Evolutionary conservation across 1,140 invertebrate species (phyloP).

Genomic region (Lethrus apterus): DNA sequence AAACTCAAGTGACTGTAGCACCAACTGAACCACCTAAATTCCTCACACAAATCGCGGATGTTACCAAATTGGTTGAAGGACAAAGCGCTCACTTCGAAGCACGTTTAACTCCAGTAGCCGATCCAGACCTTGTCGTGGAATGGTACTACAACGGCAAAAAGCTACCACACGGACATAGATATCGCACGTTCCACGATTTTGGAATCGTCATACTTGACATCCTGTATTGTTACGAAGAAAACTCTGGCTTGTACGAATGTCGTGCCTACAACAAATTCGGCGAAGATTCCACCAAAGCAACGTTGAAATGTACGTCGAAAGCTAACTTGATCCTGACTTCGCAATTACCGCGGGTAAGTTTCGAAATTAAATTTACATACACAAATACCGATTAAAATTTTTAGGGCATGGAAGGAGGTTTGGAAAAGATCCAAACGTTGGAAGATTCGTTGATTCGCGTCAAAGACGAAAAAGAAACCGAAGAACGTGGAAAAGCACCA

Average conservation of each 20-base stretch:
- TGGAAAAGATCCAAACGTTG: conserved; percentile 86
- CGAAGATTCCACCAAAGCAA: conserved; percentile 79
- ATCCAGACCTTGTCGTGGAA: conserved; percentile 88
- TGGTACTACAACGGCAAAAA: conserved; percentile 94
- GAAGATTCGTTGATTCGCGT: conserved; percentile 77
- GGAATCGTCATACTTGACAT: conserved; percentile 95
- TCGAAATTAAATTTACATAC: conserved; percentile 1
- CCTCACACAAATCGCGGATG: conserved; percentile 76
- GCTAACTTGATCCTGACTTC: conserved; percentile 89
- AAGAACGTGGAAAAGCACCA: conserved; percentile 73
- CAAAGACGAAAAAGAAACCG: conserved; percentile 60
- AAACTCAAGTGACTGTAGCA: conserved; percentile 53
- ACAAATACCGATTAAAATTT: conserved; percentile 26
- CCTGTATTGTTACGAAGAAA: conserved; percentile 93
- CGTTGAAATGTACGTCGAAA: conserved; percentile 80
- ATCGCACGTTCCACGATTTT: conserved; percentile 95
- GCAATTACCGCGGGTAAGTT: conserved; percentile 75
- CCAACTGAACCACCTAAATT: conserved; percentile 81
- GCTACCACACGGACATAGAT: conserved; percentile 85
- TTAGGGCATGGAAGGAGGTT: conserved; percentile 84
- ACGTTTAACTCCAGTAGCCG: conserved; percentile 79
- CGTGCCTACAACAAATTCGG: conserved; percentile 87
- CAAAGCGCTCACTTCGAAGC: conserved; percentile 93
- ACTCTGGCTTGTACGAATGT: conserved; percentile 89
- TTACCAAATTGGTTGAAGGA: conserved; percentile 79